Percentiles rank a stretch among this genome's conserved stretches.
phyloP scores from a whole-genome alignment of 2,888 invertebrate genomes.

The Leptodirus hochenwartii region DNA sequence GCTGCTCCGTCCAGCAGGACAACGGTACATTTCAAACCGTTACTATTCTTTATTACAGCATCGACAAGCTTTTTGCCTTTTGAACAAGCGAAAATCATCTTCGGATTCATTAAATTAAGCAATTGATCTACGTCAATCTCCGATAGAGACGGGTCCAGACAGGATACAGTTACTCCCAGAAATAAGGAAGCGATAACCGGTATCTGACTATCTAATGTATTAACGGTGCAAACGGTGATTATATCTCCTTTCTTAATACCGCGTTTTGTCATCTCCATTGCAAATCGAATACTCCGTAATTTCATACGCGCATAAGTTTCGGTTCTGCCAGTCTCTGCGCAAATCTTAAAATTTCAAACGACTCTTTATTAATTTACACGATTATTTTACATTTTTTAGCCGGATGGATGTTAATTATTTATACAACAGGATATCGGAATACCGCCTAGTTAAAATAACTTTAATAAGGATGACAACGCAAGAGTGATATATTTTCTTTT shows the following conservation, averaged over 20 bases:
- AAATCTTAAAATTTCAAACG: constrained; percentile 20
- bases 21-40: constrained; percentile 2
- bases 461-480: too few relatives aligned
- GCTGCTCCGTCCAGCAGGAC: background rate
- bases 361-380: background rate
- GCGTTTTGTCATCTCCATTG: constrained; percentile 22
- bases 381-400: too few relatives aligned
- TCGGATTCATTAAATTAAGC: constrained; percentile 14
- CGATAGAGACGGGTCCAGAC: constrained; percentile 17
- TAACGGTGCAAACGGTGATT: constrained; percentile 28
- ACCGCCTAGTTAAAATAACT: too few relatives aligned
- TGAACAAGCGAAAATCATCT: constrained; percentile 12
- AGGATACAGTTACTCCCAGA: constrained; percentile 22
- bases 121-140: constrained; percentile 14
- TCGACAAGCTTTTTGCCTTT: constrained; percentile 10
- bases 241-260: constrained; percentile 28
- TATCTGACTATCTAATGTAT: constrained; percentile 26
- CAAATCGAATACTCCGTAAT: constrained; percentile 26
- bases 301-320: constrained; percentile 26
- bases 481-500: too few relatives aligned
- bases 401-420: too few relatives aligned
- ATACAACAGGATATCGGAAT: too few relatives aligned
- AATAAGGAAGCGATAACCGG: constrained; percentile 30
- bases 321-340: constrained; percentile 25
- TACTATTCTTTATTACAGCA: constrained; percentile 2